These are phyloP conservation scores for Trypoxylon attenuatum DNA, from an alignment of 2,888 invertebrate species.

Conservation along the genomic window DNA sequence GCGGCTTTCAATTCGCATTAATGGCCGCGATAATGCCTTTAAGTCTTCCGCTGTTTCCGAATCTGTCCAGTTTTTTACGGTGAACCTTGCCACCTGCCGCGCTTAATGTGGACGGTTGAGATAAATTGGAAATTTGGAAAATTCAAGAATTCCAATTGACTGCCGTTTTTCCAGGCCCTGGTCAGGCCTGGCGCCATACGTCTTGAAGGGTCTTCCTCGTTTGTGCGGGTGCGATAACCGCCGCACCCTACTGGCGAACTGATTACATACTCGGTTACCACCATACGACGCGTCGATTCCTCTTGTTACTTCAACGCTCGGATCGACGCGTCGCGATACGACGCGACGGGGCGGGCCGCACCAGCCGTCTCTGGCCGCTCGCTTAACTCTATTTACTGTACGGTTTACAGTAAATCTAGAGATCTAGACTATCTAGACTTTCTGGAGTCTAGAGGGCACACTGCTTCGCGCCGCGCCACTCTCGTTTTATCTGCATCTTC, in stretches of 20 bases:
- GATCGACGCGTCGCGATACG: constrained; percentile 1
- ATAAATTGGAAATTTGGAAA: constrained; percentile 3
- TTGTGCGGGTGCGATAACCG: constrained; percentile 2
- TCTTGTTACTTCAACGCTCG: no score
- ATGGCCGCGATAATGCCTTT: constrained; percentile 13
- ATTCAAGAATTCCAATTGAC: no score
- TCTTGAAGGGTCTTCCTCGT: no score
- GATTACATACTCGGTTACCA: constrained; percentile 8
- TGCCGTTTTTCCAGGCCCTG: no score
- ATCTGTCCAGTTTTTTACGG: not conserved
- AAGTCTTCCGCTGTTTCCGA: not conserved
- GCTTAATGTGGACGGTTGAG: not conserved
- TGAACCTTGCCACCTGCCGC: not conserved
- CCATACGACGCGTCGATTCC: not conserved
- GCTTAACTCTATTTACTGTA: constrained; percentile 41
- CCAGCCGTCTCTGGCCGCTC: no score
- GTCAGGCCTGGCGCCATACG: no score
- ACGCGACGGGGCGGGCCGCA: constrained; percentile 12
- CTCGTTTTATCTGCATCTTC: constrained; percentile 37
- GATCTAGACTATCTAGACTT: no score
- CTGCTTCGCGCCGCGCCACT: no score
- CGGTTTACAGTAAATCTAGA: constrained; percentile 41
- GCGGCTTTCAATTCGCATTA: constrained; percentile 30
- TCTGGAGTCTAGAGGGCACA: no score
- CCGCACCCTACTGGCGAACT: constrained; percentile 10